These are phyloP conservation scores for Calcarius ornatus DNA, from an alignment of 2,113 vertebrate genomes.

Conservation along the genomic window DNA sequence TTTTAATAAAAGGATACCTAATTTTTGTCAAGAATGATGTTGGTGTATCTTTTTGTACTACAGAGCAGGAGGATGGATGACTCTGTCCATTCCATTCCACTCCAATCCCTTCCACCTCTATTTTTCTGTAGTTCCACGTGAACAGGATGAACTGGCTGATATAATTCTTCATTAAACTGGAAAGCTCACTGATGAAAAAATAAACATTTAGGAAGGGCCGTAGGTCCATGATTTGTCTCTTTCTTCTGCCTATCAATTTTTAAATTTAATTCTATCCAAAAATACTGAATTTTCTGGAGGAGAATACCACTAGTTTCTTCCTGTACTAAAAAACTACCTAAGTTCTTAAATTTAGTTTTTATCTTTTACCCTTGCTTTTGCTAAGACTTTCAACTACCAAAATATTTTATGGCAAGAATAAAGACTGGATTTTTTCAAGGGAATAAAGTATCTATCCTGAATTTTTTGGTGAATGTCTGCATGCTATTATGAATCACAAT, in stretches of 20 bases:
- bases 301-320: background rate
- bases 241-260: background rate
- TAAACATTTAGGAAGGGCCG: background rate
- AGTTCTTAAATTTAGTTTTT: background rate
- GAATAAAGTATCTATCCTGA: background rate
- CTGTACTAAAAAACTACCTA: background rate
- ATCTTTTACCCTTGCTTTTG: background rate
- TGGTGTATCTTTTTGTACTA: background rate
- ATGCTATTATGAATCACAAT: background rate
- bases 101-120: background rate
- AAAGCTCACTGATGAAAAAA: background rate
- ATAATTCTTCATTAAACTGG: background rate
- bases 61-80: background rate
- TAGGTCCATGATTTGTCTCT: background rate
- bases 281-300: background rate
- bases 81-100: too few species aligned
- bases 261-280: background rate
- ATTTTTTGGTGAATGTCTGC: background rate
- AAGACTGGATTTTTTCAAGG: background rate
- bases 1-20: background rate
- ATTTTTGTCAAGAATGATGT: background rate
- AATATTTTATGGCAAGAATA: background rate
- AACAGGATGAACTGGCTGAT: background rate
- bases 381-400: background rate
- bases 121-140: background rate